Conservation (phyloP, 2,113 vertebrate species). For the Sebastes schlegelii region DNA sequence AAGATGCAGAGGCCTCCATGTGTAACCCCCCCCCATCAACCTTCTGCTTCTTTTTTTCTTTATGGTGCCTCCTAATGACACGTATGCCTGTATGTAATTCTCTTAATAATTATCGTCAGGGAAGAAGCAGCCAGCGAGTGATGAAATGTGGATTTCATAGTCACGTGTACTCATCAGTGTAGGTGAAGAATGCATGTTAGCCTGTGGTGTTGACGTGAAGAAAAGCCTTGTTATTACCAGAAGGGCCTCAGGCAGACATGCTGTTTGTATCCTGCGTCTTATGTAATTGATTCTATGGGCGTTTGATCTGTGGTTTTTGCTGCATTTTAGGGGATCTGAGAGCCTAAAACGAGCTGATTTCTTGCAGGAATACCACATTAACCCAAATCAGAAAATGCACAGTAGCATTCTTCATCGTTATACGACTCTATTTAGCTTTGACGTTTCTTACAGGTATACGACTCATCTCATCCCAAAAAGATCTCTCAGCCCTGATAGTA, state of each 20-base stretch:
- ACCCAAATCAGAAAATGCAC: neutral
- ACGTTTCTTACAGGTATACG: neutral
- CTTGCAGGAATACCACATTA: neutral
- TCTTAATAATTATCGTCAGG: conserved; percentile 72
- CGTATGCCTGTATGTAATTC: conserved; percentile 71
- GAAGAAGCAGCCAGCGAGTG: conserved; percentile 43
- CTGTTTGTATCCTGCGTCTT: conserved; percentile 60
- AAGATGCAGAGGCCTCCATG: conserved; percentile 62
- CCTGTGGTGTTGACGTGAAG: conserved; percentile 51
- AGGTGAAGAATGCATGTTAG: conserved; percentile 54
- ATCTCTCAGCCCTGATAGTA: neutral
- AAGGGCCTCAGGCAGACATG: conserved; percentile 36
- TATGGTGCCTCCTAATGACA: conserved; percentile 79
- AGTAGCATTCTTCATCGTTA: neutral
- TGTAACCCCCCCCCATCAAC: conserved; percentile 19
- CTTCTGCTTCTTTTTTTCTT: conserved; percentile 18
- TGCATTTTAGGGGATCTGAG: conserved; percentile 26
- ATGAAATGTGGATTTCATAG: conserved; percentile 74
- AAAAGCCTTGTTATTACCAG: conserved; percentile 71
- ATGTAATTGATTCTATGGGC: conserved; percentile 38
- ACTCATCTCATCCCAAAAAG: neutral
- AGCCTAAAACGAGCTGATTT: neutral
- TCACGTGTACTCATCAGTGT: conserved; percentile 48
- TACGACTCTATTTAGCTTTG: neutral
- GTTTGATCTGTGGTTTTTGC: conserved; percentile 33